Evolutionary conservation across 2,797 vertebrate genomes (phyloP).

Genomic region (Sebastolobus altivelis): DNA sequence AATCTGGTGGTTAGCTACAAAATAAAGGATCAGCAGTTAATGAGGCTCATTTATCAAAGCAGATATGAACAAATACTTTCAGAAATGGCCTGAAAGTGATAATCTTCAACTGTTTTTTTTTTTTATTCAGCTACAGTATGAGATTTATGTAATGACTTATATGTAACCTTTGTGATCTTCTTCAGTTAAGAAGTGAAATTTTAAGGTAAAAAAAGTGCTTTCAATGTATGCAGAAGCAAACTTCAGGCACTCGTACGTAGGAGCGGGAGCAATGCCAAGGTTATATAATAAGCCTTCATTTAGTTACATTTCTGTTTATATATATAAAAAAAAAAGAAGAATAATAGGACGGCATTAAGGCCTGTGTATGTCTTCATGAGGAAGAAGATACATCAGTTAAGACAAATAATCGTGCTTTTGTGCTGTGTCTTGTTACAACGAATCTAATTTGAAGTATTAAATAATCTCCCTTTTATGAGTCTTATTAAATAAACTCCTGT

Average conservation of each 20-base stretch:
- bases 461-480: conserved; percentile 36
- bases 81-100: conserved; percentile 38
- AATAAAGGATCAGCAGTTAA: conserved; percentile 70
- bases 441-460: conserved; percentile 30
- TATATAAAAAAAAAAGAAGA: background rate
- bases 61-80: conserved; percentile 53
- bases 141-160: background rate
- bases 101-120: conserved; percentile 3
- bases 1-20: conserved; percentile 63
- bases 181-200: background rate
- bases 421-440: background rate
- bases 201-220: conserved; percentile 1
- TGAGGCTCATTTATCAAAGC: conserved; percentile 74
- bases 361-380: background rate
- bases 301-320: background rate
- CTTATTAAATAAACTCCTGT: conserved; percentile 45
- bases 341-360: too few relatives aligned
- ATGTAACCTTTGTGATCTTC: background rate
- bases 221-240: background rate
- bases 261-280: conserved; percentile 2
- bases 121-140: background rate
- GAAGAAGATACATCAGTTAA: background rate
- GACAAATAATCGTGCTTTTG: background rate
- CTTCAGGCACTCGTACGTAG: background rate
- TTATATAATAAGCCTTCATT: conserved; percentile 8